phyloP scores from a whole-genome alignment of 2,113 vertebrate species.

The Hypanus sabinus region DNA sequence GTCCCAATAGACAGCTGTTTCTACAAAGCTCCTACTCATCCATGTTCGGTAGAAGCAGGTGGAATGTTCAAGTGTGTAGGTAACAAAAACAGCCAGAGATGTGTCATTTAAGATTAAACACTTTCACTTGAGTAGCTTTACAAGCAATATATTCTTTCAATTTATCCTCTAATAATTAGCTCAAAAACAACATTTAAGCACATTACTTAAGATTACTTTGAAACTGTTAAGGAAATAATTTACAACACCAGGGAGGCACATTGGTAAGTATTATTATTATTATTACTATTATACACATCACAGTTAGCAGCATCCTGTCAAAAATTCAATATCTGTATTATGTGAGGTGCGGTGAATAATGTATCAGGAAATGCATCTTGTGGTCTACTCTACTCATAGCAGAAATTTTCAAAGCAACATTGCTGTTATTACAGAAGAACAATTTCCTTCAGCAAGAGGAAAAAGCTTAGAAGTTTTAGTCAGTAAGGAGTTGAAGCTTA shows the following conservation, averaged over 20 bases:
- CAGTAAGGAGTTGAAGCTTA: neutral
- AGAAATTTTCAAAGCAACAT: no score
- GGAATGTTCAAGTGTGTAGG: neutral
- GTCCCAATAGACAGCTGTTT: neutral
- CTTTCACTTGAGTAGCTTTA: neutral
- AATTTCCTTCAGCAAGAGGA: neutral
- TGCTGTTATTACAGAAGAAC: neutral
- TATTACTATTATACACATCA: neutral
- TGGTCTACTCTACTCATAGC: neutral
- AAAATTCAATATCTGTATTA: neutral
- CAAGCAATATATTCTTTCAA: neutral
- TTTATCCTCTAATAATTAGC: neutral
- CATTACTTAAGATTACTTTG: neutral
- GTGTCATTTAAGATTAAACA: neutral
- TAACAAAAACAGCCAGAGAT: neutral
- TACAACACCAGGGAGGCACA: neutral
- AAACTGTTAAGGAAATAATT: neutral
- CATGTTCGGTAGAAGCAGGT: neutral
- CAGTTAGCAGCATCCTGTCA: neutral
- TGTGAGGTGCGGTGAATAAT: neutral
- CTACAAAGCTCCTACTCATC: neutral
- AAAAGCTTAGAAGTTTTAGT: neutral
- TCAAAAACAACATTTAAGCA: neutral
- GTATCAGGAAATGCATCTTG: neutral
- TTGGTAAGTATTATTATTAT: neutral